Percentiles rank a stretch among this genome's conserved stretches.
These are phyloP conservation scores for Cyclina sinensis DNA, from an alignment of 1,140 invertebrate species.

Conservation along the genomic window DNA sequence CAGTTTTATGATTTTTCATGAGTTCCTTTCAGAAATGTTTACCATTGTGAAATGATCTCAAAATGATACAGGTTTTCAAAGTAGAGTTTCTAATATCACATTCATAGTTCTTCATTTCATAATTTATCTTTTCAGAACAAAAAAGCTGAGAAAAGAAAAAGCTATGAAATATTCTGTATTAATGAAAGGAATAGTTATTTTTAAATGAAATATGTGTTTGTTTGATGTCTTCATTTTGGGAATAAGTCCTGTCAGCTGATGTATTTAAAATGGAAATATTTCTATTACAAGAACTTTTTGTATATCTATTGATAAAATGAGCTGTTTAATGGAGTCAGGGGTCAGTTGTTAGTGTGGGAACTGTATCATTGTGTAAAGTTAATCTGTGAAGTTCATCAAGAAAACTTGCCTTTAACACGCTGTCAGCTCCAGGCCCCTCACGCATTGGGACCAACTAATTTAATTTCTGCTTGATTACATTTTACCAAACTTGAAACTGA, in stretches of 20 bases:
- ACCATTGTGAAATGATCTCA: no score
- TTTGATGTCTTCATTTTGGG: constrained; percentile 11
- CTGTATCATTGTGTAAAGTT: neutral
- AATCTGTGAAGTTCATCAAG: constrained; percentile 44
- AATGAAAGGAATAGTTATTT: neutral
- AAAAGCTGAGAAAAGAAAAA: no score
- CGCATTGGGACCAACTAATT: constrained; percentile 43
- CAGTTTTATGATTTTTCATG: no score
- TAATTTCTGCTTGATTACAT: constrained; percentile 57
- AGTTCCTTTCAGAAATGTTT: no score
- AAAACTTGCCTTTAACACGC: constrained; percentile 15
- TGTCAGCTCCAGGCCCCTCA: constrained; percentile 13
- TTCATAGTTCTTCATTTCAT: no score
- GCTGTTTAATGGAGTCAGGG: constrained; percentile 6
- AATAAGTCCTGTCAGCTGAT: neutral
- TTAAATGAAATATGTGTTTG: neutral
- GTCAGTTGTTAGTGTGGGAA: constrained; percentile 45
- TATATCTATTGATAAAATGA: constrained; percentile 7
- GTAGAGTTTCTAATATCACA: no score
- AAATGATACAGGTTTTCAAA: no score
- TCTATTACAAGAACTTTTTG: neutral
- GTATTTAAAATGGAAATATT: neutral
- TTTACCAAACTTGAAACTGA: constrained; percentile 23
- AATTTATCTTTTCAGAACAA: no score
- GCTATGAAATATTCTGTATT: no score